A percentile compares a stretch with the other conserved stretches of the same genome.
phyloP scores from a whole-genome alignment of 2,113 vertebrate species.

The Aptenodytes forsteri region DNA sequence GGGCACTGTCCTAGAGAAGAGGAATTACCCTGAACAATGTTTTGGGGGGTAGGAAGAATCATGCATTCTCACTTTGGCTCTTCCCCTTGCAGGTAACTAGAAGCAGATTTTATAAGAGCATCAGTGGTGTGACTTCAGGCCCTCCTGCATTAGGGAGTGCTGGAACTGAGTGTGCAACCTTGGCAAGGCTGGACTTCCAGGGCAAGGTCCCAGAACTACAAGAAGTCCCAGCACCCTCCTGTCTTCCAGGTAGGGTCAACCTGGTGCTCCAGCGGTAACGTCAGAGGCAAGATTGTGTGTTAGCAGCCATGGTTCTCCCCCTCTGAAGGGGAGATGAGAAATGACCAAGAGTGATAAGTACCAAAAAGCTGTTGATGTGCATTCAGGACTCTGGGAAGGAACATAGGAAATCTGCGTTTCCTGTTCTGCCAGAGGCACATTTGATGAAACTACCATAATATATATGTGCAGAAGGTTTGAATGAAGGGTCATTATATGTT shows the following conservation, averaged over 20 bases:
- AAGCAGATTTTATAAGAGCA: not conserved
- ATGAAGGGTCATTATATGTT: conserved; percentile 36
- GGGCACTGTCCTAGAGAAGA: not conserved
- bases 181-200: not conserved
- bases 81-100: not conserved
- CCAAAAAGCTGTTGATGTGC: conserved; percentile 21
- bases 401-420: conserved; percentile 1
- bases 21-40: not conserved
- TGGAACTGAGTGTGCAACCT: not conserved
- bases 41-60: not conserved
- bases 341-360: not conserved
- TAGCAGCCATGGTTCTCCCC: not conserved
- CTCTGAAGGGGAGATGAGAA: not conserved
- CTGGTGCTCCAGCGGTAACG: accelerated
- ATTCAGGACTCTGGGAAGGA: not conserved
- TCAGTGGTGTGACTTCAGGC: not conserved
- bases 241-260: not conserved
- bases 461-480: conserved; percentile 18
- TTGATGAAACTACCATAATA: not conserved
- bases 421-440: conserved; percentile 6
- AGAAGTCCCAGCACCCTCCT: not conserved
- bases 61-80: not conserved
- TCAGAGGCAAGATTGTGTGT: not conserved
- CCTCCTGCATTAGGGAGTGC: not conserved
- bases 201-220: not conserved